phyloP scores from a whole-genome alignment of 2,888 invertebrate species.

The Cantharis lateralis region DNA sequence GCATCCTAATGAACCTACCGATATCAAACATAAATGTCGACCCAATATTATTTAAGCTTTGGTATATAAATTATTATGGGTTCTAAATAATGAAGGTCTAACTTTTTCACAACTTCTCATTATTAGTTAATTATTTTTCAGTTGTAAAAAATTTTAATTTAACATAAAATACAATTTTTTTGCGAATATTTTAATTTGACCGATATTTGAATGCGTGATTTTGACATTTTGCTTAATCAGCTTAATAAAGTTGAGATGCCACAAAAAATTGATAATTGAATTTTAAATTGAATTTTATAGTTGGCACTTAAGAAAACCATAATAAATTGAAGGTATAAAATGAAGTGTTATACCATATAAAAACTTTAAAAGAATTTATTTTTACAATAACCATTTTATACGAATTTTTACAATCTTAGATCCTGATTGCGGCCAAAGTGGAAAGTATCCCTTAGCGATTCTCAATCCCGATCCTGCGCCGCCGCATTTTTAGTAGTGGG shows the following conservation, averaged over 20 bases:
- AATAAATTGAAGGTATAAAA: not conserved
- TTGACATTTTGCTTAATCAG: not conserved
- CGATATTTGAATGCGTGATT: not conserved
- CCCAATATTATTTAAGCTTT: not conserved
- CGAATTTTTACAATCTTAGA: conserved; percentile 31
- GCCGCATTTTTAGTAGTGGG: conserved; percentile 50
- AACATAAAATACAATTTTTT: not conserved
- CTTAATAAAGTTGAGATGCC: not conserved
- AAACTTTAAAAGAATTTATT: conserved; percentile 14
- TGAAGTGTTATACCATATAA: conserved; percentile 1
- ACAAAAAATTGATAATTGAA: not conserved
- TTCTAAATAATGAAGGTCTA: not conserved
- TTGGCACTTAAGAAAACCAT: not conserved
- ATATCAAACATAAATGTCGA: not conserved
- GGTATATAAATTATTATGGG: not conserved
- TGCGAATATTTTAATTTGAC: not conserved
- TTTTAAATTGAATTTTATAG: not conserved
- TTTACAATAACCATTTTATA: conserved; percentile 24
- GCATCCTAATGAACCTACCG: not conserved
- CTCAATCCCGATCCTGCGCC: conserved; percentile 39
- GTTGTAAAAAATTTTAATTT: not conserved
- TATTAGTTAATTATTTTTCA: not conserved
- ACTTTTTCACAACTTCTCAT: not conserved
- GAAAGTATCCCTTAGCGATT: conserved; percentile 32
- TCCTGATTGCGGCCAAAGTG: conserved; percentile 34